Percentiles rank a stretch among this genome's conserved stretches.
Evolutionary conservation across 92 coral and sea anemone species (phyloP).

Genomic region (Bergia sp.): DNA sequence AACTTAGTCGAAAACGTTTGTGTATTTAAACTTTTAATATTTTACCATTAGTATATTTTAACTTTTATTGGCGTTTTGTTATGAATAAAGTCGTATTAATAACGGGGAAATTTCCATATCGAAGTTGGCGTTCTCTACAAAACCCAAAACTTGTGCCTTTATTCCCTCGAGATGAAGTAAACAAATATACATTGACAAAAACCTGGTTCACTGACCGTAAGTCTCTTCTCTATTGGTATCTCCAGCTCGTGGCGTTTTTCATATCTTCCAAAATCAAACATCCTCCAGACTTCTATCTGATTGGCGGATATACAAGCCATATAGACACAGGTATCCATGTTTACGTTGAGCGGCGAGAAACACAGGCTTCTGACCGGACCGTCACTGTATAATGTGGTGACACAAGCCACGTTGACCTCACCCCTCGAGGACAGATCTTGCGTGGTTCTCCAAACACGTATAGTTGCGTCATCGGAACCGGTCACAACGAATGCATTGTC

Average conservation of each 20-base stretch:
- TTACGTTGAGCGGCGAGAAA: conserved; percentile 56
- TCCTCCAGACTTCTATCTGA: conserved; percentile 75
- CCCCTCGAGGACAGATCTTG: not conserved
- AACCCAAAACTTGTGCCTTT: too few species aligned
- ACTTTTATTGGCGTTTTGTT: too few species aligned
- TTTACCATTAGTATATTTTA: too few species aligned
- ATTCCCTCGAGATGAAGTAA: not conserved
- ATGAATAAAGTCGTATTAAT: too few species aligned
- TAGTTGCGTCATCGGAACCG: conserved; percentile 83
- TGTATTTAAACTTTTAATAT: too few species aligned
- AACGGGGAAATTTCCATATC: too few species aligned
- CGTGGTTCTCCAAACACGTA: conserved; percentile 69
- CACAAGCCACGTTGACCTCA: conserved; percentile 64
- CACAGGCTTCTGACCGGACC: conserved; percentile 75
- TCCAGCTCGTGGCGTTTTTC: conserved; percentile 4
- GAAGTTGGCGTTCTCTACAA: too few species aligned
- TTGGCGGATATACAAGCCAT: conserved; percentile 80
- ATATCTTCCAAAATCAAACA: conserved; percentile 35
- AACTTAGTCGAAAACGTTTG: too few species aligned
- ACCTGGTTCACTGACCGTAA: conserved; percentile 34
- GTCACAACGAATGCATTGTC: conserved; percentile 64
- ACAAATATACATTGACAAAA: not conserved
- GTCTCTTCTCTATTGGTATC: conserved; percentile 9
- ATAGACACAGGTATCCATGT: conserved; percentile 33
- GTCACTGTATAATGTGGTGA: conserved; percentile 39